A percentile compares a stretch with the other conserved stretches of the same genome.
phyloP scores from a whole-genome alignment of 2,888 invertebrate genomes.

The Melinaea menophilus region DNA sequence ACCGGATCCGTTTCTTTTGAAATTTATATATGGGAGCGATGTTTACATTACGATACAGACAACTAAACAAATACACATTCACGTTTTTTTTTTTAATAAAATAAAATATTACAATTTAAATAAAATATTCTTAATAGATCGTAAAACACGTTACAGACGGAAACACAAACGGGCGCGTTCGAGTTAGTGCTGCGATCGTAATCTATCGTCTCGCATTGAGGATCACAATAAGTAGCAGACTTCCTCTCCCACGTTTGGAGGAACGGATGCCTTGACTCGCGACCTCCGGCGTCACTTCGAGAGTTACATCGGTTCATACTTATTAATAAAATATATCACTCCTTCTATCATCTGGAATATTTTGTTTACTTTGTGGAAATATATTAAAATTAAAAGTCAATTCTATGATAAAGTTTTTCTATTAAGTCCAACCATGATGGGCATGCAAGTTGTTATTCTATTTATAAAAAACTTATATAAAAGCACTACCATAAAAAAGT shows the following conservation, averaged over 20 bases:
- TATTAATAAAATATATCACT: not conserved
- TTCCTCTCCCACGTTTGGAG: conserved; percentile 75
- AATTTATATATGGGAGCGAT: conserved; percentile 6
- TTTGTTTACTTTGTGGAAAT: no score
- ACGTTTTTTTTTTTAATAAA: no score
- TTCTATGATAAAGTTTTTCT: no score
- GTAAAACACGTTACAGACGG: conserved; percentile 35
- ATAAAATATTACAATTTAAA: conserved; percentile 4
- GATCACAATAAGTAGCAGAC: conserved; percentile 72
- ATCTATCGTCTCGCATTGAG: conserved; percentile 72
- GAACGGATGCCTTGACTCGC: conserved; percentile 67
- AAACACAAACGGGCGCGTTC: conserved; percentile 44
- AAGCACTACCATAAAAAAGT: no score
- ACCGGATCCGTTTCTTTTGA: conserved; percentile 5
- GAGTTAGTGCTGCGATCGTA: conserved; percentile 44
- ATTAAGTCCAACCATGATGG: no score
- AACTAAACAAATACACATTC: no score
- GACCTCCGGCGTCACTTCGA: conserved; percentile 57
- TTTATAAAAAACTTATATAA: no score
- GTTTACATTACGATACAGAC: conserved; percentile 6
- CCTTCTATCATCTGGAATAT: not conserved
- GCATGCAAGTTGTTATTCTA: no score
- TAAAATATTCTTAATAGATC: conserved; percentile 24
- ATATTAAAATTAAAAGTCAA: no score
- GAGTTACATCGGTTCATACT: conserved; percentile 7